Evolutionary conservation across 35 echinoderm and acorn worm genomes (phyloP), one percentile per base, ranked within the genome.

Genomic region (Apostichopus californicus): DNA sequence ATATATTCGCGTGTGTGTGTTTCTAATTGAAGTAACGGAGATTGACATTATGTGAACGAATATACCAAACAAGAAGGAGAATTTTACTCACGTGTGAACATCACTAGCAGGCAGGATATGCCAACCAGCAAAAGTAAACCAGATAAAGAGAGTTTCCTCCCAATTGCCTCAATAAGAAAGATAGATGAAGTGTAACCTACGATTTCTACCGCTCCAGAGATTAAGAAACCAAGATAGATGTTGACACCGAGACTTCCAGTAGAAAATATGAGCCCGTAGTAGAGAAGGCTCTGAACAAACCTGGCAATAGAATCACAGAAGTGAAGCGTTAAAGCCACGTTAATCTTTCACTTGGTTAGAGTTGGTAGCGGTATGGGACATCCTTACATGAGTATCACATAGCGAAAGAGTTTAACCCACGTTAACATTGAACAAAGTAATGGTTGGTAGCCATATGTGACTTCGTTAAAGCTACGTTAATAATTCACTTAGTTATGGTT

Each of bases 121-220:
- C 87, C 87, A 15, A 53, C 87, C 46, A 89, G 1, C 5, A 89
- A 46, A 21, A 89, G 71, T 4, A 77, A 54, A 17, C 87, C 87
- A 72, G 63, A 5, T 54, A 89, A 89, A 23, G 87, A 89, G 5
- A 70, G 52, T 22, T 64, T 64, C 5, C 87, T 22, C 25, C 87
- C 87, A 85, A 85, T 58, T 8, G 6, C 21, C 17, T 89, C 66
- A 26, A 77, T 28, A 9, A 89, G 22, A 13, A 26, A 89, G 10
- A 89, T 53, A 77, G 46, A 17, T 25, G 21, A 12, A 71, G 28
- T 22, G 64, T 89, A 89, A 11, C 55, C 87, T 18, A 77, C 2
- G 10, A 25, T 66, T n/a, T 89, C 87, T 23, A 89, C 87, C 52
- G 64, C 87, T 15, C 87, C 87, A 28, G 87, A 70, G 13, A 89